Percentiles rank a stretch among this genome's conserved stretches.
These are phyloP conservation scores for Lysandra coridon DNA, from an alignment of 2,888 invertebrate genomes.

Conservation along the genomic window DNA sequence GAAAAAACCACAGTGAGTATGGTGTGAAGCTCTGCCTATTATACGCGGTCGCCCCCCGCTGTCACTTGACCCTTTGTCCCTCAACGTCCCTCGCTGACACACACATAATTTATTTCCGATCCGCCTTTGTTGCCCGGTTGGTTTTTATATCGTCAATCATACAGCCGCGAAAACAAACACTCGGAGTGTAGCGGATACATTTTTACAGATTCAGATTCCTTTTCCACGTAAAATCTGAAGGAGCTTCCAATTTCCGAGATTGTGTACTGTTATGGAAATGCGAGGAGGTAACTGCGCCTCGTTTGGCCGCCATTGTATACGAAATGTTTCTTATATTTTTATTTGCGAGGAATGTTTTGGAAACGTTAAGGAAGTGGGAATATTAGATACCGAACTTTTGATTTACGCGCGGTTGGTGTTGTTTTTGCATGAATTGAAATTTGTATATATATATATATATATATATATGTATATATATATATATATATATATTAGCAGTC, in stretches of 20 bases:
- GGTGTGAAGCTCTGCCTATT: conserved; percentile 67
- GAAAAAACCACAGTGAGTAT: conserved; percentile 62
- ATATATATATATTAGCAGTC: no score
- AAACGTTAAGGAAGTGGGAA: background rate
- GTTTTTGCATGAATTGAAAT: background rate
- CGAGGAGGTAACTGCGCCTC: conserved; percentile 47
- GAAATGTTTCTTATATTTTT: conserved; percentile 32
- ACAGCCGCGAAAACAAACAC: conserved; percentile 44
- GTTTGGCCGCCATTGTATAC: conserved; percentile 50
- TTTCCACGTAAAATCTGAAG: conserved; percentile 55
- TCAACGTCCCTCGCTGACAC: conserved; percentile 48
- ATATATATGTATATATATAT: background rate
- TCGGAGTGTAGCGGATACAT: background rate
- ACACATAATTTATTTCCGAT: conserved; percentile 48
- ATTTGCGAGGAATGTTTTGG: conserved; percentile 1
- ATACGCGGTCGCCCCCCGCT: conserved; percentile 60
- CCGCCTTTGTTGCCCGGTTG: conserved; percentile 43
- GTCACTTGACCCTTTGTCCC: conserved; percentile 59
- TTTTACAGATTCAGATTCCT: conserved; percentile 43
- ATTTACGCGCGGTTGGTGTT: background rate
- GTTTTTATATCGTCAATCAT: conserved; percentile 39
- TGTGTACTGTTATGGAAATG: conserved; percentile 59
- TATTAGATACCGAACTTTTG: background rate
- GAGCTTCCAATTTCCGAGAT: conserved; percentile 47
- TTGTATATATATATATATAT: background rate